Evolutionary conservation across 1,140 invertebrate species (phyloP), one percentile per base, ranked within the genome.

Genomic region (Cyclargus thomasi): DNA sequence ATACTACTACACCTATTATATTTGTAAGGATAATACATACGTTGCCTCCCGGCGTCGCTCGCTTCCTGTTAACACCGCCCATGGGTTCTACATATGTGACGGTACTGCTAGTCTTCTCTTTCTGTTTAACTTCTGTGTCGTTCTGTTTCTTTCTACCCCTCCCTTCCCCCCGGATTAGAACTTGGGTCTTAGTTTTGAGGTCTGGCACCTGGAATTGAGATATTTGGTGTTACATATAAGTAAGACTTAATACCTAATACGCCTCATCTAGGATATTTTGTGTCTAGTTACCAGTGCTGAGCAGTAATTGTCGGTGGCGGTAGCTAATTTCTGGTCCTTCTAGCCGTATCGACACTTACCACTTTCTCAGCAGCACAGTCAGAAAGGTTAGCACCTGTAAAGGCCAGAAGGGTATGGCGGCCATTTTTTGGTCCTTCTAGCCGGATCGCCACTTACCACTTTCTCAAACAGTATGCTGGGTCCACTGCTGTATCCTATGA

Each of bases 391-490:
- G n/a, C n/a, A n/a, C n/a, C n/a, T n/a, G n/a, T n/a, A n/a, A n/a
- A n/a, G n/a, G n/a, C n/a, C n/a, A n/a, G n/a, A n/a, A n/a, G n/a
- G n/a, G n/a, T n/a, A n/a, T n/a, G n/a, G n/a, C n/a, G n/a, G n/a
- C n/a, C n/a, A n/a, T n/a, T n/a, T n/a, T n/a, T n/a, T n/a, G n/a
- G n/a, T n/a, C n/a, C n/a, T n/a, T n/a, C n/a, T n/a, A n/a, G n/a
- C n/a, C n/a, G n/a, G n/a, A n/a, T n/a, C n/a, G n/a, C n/a, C 47
- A 90, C 87, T 88, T 78, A 92, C 92, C 35, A 96, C 84, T 80
- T 90, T 92, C 82, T 96, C 95, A 78, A 96, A 96, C 16, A 94
- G 18, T 55, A 83, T 16, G 0, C 70, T 55, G 0, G 80, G 72
- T 59, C 80, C 75, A 35, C 73, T 72, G 14, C 22, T 67, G 71